Evolutionary conservation across 2,797 vertebrate species (phyloP).

Genomic region (Sebastiscus tertius): DNA sequence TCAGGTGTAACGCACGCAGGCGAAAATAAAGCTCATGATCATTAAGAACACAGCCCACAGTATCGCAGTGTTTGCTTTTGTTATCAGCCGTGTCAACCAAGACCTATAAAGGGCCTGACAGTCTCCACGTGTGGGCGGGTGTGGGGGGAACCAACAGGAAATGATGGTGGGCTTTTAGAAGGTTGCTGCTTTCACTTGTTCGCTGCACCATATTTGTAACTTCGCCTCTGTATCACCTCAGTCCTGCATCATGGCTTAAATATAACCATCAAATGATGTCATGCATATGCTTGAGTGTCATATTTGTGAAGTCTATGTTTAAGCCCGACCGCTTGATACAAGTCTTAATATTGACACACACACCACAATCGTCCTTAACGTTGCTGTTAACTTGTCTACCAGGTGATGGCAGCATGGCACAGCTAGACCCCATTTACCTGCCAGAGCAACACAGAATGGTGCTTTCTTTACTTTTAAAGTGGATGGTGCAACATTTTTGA

Average conservation of each 20-base stretch:
- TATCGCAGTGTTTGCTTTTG: constrained; percentile 19
- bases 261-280: background rate
- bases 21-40: constrained; percentile 54
- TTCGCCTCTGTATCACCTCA: background rate
- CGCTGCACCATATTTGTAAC: background rate
- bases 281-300: background rate
- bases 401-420: constrained; percentile 83
- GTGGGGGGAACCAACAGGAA: constrained; percentile 41
- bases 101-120: background rate
- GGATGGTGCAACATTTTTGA: background rate
- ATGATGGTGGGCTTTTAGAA: constrained; percentile 18
- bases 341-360: background rate
- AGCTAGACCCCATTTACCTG: constrained; percentile 47
- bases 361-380: background rate
- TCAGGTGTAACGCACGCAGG: constrained; percentile 61
- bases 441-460: background rate
- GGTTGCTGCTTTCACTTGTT: background rate
- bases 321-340: constrained; percentile 7
- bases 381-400: constrained; percentile 54
- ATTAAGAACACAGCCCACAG: constrained; percentile 26
- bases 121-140: background rate
- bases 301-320: background rate
- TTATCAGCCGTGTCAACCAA: background rate
- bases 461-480: constrained; percentile 18
- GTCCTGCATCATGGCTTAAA: background rate